Evolutionary conservation across 1,140 invertebrate species (phyloP), one percentile per base, ranked within the genome.

Genomic region (Coelopa frigida): DNA sequence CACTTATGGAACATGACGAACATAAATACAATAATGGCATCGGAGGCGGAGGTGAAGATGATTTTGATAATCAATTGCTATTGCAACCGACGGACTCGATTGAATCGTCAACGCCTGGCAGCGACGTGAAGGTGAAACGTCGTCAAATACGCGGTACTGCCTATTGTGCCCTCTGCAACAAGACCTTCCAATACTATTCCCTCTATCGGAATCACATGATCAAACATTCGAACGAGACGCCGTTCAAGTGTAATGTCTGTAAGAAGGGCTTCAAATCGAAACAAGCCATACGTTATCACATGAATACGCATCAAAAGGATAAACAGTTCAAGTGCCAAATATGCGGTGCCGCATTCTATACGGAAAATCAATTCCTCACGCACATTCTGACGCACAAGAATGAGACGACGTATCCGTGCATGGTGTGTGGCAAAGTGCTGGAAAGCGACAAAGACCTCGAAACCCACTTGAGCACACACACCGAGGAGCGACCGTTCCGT

Each of bases 291-390:
- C 68, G 64, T 45, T 76, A 75, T 52, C 76, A 78, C 54, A 72
- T 76, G 55, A 59, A 76, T 21, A 76, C 74, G 0, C 77, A 78
- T 59, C 78, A 75, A 0, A 75, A 75, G 39, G 75, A 78, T 57
- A 70, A 74, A 46, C 75, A 75, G 5, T 77, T 73, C 57, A 65
- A 68, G 37, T 78, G 76, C 52, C 57, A 60, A 5, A 58, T 72
- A 39, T 78, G 77, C 58, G 72, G 72, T 1, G 52, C 64, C 5
- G 41, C 33, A 5, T 52, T 36, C n/a, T 27, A 23, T 12, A 44
- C 42, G 1, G 35, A 41, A 15, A 41, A 32, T 38, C 38, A 49
- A 33, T 46, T 52, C 29, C 44, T 45, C 15, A 18, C 38, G 6
- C 50, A 52, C 32, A 40, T 46, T 10, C 12, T 49, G 42, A 44